Conservation (phyloP, 2,113 vertebrate genomes). For the Chaetorhynchus papuensis region DNA sequence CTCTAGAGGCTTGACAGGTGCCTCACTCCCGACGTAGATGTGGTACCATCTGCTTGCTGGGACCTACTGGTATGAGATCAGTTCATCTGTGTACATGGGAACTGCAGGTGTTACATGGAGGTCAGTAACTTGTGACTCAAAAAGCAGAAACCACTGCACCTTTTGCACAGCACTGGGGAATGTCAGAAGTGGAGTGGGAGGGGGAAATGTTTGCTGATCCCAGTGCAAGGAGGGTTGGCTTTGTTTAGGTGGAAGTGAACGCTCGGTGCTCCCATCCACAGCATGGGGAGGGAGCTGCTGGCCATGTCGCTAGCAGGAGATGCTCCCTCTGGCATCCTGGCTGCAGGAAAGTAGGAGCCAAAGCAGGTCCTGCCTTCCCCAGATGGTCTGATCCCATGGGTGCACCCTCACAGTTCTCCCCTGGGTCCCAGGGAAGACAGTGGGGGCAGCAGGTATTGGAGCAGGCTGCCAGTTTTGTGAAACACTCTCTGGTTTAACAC, state of each 20-base stretch:
- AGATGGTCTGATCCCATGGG: not conserved
- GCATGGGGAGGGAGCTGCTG: not conserved
- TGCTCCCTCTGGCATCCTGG: not conserved
- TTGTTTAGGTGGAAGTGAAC: not conserved
- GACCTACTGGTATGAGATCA: not conserved
- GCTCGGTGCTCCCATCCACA: rapidly evolving
- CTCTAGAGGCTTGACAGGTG: not conserved
- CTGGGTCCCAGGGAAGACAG: rapidly evolving
- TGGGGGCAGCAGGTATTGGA: not conserved
- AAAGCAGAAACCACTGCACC: not conserved
- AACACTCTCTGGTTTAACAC: not conserved
- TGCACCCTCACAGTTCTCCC: not conserved
- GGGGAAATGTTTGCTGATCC: not conserved
- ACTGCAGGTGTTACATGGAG: not conserved
- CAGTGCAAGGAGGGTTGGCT: not conserved
- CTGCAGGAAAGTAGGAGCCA: not conserved
- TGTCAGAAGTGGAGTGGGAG: not conserved
- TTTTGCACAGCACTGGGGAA: not conserved
- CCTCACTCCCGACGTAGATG: rapidly evolving
- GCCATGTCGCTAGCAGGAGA: rapidly evolving
- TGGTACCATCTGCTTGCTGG: rapidly evolving
- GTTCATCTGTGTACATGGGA: not conserved
- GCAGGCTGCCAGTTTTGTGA: not conserved
- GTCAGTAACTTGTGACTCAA: not conserved
- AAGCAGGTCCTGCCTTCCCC: not conserved